Evolutionary conservation across 64 coral and sea anemone genomes (phyloP).

Genomic region (Cladopsammia gracilis): DNA sequence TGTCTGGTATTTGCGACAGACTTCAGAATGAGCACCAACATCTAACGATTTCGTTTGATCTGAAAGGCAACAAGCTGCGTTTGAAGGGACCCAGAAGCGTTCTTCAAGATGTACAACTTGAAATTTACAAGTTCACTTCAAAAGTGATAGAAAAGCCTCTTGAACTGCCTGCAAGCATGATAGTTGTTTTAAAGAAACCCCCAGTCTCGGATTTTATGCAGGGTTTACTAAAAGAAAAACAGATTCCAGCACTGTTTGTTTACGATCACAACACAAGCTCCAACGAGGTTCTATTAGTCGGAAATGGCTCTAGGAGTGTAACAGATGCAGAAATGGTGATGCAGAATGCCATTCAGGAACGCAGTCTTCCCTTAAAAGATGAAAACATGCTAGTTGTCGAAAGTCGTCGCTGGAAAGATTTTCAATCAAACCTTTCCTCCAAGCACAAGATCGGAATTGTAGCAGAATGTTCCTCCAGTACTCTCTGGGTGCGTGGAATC

Average conservation of each 20-base stretch:
- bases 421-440: background rate
- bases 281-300: constrained; percentile 64
- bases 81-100: constrained; percentile 6
- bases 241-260: constrained; percentile 11
- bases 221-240: background rate
- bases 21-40: background rate
- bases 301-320: constrained; percentile 10
- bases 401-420: constrained; percentile 49
- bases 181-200: background rate
- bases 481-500: constrained; percentile 42
- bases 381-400: constrained; percentile 33
- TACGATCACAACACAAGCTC: constrained; percentile 6
- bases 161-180: background rate
- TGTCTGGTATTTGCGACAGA: background rate
- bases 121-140: constrained; percentile 1
- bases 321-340: constrained; percentile 27
- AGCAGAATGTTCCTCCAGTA: constrained; percentile 24
- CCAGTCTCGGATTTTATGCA: background rate
- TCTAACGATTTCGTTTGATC: background rate
- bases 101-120: constrained; percentile 7
- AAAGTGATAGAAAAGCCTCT: background rate
- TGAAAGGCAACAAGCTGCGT: background rate
- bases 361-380: constrained; percentile 26
- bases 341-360: constrained; percentile 46
- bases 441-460: background rate